Percentiles rank a stretch among this genome's conserved stretches.
phyloP scores from a whole-genome alignment of 2,888 invertebrate species.

The Pheosia gnoma region DNA sequence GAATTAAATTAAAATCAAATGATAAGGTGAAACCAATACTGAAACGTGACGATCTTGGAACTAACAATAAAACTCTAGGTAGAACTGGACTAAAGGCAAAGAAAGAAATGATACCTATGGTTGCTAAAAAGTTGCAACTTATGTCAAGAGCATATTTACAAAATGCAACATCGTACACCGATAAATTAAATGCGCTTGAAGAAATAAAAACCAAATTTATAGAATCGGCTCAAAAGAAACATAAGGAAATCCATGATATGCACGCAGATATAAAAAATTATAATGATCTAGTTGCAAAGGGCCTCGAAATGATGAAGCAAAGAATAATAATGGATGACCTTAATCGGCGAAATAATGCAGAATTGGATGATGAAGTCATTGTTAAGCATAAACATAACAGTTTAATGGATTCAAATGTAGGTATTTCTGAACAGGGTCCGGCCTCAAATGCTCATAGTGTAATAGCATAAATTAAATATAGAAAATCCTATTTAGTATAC shows the following conservation, averaged over 20 bases:
- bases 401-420: not conserved
- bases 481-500: no score
- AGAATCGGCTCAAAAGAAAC: constrained; percentile 34
- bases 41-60: constrained; percentile 6
- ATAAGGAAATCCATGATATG: constrained; percentile 31
- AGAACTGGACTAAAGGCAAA: constrained; percentile 15
- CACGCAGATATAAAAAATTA: constrained; percentile 41
- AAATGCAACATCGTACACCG: constrained; percentile 35
- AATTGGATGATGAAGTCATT: not conserved
- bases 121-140: constrained; percentile 47
- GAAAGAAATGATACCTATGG: constrained; percentile 32
- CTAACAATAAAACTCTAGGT: constrained; percentile 7
- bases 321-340: constrained; percentile 21
- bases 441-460: no score
- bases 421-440: not conserved
- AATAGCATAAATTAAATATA: no score
- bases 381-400: not conserved
- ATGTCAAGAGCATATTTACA: constrained; percentile 41
- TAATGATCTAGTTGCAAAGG: constrained; percentile 41
- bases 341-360: constrained; percentile 25
- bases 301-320: constrained; percentile 36
- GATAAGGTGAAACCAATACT: constrained; percentile 3
- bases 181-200: constrained; percentile 42
- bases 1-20: constrained; percentile 47
- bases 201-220: constrained; percentile 39